These are phyloP conservation scores for Trichomalopsis sarcophagae DNA, from an alignment of 1,140 invertebrate genomes.

Conservation along the genomic window DNA sequence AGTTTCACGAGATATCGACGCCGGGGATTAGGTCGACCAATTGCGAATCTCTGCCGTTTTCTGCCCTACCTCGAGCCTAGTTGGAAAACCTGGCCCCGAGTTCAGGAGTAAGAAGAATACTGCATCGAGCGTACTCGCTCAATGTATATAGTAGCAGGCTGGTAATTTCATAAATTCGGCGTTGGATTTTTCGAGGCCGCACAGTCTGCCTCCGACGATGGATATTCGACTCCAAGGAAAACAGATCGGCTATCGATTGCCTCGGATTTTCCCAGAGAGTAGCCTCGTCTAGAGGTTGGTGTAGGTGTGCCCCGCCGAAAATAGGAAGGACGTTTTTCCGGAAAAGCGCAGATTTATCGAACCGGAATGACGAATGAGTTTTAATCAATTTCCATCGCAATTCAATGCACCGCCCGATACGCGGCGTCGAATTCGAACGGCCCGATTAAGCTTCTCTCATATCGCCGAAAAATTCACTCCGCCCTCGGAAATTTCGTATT, in stretches of 20 bases:
- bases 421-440: neutral
- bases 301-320: rapidly evolving
- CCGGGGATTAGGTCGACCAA: too few relatives aligned
- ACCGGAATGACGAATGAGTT: neutral
- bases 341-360: too few relatives aligned
- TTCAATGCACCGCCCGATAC: neutral
- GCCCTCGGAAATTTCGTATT: conserved; percentile 9
- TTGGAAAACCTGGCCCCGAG: too few relatives aligned
- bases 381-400: neutral
- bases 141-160: too few relatives aligned
- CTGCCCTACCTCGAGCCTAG: too few relatives aligned
- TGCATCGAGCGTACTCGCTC: too few relatives aligned
- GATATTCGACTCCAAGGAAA: conserved; percentile 19
- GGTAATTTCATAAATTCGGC: conserved; percentile 9
- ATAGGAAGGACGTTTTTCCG: too few relatives aligned
- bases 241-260: conserved; percentile 25
- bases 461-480: neutral
- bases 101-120: too few relatives aligned
- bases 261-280: neutral
- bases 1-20: too few relatives aligned
- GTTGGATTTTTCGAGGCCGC: neutral
- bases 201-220: too few relatives aligned
- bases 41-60: too few relatives aligned
- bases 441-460: neutral
- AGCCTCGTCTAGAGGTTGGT: too few relatives aligned